Evolutionary conservation across 2,888 invertebrate species (phyloP), one percentile per base, ranked within the genome.

Genomic region (Beris morrisii): DNA sequence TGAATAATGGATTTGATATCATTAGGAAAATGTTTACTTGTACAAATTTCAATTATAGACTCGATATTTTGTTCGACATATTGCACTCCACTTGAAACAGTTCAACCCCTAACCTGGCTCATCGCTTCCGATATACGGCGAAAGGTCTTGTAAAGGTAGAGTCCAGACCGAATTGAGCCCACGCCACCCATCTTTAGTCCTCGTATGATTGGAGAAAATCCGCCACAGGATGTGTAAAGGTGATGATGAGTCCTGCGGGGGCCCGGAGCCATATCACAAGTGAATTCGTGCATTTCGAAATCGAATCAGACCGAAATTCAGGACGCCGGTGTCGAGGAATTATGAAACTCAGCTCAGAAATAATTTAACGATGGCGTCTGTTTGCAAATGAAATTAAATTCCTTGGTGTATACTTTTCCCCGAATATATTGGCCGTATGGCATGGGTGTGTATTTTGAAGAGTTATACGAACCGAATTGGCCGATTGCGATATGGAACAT

Each of bases 1-100:
- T 73, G 73, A 73, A 74, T 74, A 73, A 74, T 73, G 72, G 72
- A 73, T 73, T 72, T 72, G 70, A 72, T 71, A 71, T 72, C 73
- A 73, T 73, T 73, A 73, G 70, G 71, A 71, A 70, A 72, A 72
- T 71, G 71, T 71, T 73, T 71, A 71, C 72, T 66, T 54, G 66
- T 66, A 58, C 65, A 65, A 58, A 65, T 65, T 65, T 65, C 65
- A 65, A 65, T 65, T 69, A 69, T 67, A 67, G 67, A 69, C 65
- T 61, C 44, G 61, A 59, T 63, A 67, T 64, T 66, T 64, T 66
- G 66, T 64, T 69, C 69, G 64, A 66, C 66, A 66, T 69, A 55
- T 64, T 55, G 55, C 32, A 7, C 38, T 9, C 4, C 38, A 3
- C 4, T 38, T 7, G 38, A 3, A 38, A 9, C 38, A 22, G 22